Evolutionary conservation across 2,797 vertebrate genomes (phyloP).

Genomic region (Ispidina lecontei): DNA sequence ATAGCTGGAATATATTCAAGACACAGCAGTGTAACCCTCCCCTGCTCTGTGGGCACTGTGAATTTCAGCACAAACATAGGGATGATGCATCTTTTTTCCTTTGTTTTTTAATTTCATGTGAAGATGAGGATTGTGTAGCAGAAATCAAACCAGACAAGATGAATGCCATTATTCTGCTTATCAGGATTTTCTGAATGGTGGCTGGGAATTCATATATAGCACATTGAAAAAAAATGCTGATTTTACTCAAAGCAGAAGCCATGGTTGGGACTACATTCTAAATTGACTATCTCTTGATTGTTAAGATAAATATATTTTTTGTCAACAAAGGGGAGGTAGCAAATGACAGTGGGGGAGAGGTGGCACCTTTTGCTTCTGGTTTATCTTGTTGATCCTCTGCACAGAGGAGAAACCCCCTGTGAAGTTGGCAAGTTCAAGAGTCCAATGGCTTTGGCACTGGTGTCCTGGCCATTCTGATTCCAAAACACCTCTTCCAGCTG

Average conservation of each 20-base stretch:
- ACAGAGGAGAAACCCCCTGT: background rate
- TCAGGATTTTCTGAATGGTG: background rate
- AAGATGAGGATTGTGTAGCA: background rate
- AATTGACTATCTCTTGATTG: background rate
- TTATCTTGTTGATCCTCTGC: too few species aligned
- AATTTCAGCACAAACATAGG: background rate
- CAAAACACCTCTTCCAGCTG: background rate
- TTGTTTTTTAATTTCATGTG: background rate
- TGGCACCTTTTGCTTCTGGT: background rate
- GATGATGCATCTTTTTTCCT: background rate
- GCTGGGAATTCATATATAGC: background rate
- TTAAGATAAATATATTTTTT: background rate
- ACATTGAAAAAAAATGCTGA: background rate
- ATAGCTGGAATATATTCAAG: background rate
- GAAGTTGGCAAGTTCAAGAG: background rate
- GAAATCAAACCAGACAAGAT: background rate
- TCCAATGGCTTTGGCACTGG: background rate
- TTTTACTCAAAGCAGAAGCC: background rate
- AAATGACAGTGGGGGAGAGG: accelerated
- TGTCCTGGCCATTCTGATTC: background rate
- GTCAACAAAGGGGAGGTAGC: background rate
- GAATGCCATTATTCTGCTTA: background rate
- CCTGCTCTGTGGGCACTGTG: background rate
- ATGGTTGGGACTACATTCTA: background rate
- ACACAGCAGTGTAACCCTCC: background rate